Evolutionary conservation across 2,888 invertebrate genomes (phyloP), one percentile per base, ranked within the genome.

Genomic region (Boloria euphrosyne): DNA sequence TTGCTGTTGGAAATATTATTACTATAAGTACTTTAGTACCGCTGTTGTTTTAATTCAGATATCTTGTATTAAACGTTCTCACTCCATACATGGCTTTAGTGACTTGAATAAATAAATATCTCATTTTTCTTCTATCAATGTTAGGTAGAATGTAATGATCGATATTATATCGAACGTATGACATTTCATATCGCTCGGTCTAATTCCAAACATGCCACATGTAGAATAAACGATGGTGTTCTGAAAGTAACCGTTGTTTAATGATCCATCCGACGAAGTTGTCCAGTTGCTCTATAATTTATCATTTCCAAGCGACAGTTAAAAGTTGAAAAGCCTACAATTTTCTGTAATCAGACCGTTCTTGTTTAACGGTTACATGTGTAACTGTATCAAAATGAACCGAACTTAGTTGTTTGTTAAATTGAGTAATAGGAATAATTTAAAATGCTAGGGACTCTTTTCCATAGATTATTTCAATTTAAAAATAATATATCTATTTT

Each of bases 361-460:
- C 65, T 59, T 63, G 72, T 71, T 71, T 65, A 62, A 66, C 65
- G 62, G 67, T 67, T 62, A 64, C 51, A 50, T 66, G 65, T 60
- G 64, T 70, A 71, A 72, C 71, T 67, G 71, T 69, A 67, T 66
- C 63, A 52, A 69, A 72, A 70, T 73, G 60, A 71, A 69, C 66
- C 59, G 68, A 71, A 69, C 61, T 58, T 53, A 59, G 63, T 66
- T 61, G 49, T 66, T 63, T 52, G 46, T 60, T 27, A 55, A 66
- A 64, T 67, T 69, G 38, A 51, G 51, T 64, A 69, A 69, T 61
- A 17, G 47, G 22, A n/a, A 18, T 54, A 13, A 65, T 57, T 67
- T 51, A 70, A 59, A 62, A 62, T 57, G 14, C 2, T 55, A 55
- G 31, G 31, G 0, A 4, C 4, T n/a, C 13, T 57, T 22, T 57